Percentiles rank a stretch among this genome's conserved stretches.
phyloP scores from a whole-genome alignment of 2,797 vertebrate genomes.

The Cyprinodon diabolis region DNA sequence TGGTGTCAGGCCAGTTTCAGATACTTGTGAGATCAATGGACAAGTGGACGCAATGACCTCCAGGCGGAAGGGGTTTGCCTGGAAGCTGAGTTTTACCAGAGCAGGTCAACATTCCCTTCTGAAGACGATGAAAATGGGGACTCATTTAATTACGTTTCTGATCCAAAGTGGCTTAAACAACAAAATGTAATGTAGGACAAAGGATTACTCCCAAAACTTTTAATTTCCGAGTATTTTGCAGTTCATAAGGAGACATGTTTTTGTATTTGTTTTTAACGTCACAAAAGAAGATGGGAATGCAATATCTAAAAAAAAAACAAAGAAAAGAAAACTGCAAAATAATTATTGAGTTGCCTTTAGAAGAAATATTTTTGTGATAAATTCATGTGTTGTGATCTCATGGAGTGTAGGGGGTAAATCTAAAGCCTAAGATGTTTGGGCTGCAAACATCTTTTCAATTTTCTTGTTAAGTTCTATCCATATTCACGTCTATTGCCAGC shows the following conservation, averaged over 20 bases:
- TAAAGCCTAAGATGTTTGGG: neutral
- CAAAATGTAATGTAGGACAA: neutral
- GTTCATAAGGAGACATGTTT: neutral
- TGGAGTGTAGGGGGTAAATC: neutral
- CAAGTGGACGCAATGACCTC: slow-evolving; percentile 66
- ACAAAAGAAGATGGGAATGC: neutral
- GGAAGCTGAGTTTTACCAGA: slow-evolving; percentile 41
- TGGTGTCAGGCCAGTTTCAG: slow-evolving; percentile 30
- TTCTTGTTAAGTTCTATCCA: neutral
- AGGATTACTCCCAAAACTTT: neutral
- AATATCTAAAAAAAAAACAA: neutral
- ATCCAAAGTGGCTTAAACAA: neutral
- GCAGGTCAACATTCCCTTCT: slow-evolving; percentile 8
- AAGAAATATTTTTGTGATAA: neutral
- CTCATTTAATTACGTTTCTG: neutral
- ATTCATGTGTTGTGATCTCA: neutral
- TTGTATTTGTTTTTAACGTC: neutral
- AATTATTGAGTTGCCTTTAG: neutral
- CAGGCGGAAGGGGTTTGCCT: slow-evolving; percentile 30
- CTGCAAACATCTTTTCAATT: neutral
- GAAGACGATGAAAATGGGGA: neutral
- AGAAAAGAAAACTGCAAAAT: neutral
- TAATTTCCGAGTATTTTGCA: slow-evolving; percentile 2
- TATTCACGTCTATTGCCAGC: too few species aligned
- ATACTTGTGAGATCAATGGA: slow-evolving; percentile 57